A percentile compares a stretch with the other conserved stretches of the same genome.
phyloP scores from a whole-genome alignment of 2,888 invertebrate species.

The Mythimna albipuncta region DNA sequence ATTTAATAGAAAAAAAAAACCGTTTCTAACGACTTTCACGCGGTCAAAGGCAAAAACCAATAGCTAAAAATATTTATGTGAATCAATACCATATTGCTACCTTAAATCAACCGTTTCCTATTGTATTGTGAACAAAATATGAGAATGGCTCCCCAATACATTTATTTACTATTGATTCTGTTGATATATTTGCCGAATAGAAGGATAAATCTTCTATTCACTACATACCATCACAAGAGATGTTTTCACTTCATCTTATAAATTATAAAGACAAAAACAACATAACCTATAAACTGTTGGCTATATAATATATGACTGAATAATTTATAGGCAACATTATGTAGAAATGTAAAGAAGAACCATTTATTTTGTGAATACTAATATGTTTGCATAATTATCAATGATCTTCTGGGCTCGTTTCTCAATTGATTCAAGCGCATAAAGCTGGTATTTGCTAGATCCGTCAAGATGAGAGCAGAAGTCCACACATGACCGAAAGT shows the following conservation, averaged over 20 bases:
- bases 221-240: constrained; percentile 8
- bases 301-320: constrained; percentile 42
- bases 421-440: too few relatives aligned
- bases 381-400: too few relatives aligned
- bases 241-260: constrained; percentile 29
- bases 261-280: constrained; percentile 48
- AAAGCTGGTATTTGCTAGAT: too few relatives aligned
- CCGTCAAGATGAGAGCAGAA: too few relatives aligned
- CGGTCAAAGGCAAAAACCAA: background rate
- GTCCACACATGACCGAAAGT: too few relatives aligned
- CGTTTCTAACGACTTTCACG: background rate
- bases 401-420: too few relatives aligned
- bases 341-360: constrained; percentile 20
- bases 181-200: constrained; percentile 7
- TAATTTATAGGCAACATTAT: constrained; percentile 25
- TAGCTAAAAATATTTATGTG: background rate
- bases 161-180: constrained; percentile 7
- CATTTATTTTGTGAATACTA: background rate
- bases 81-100: background rate
- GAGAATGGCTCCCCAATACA: constrained; percentile 19
- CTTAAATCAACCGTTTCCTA: constrained; percentile 25
- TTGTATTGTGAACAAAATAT: constrained; percentile 12
- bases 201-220: constrained; percentile 11
- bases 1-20: too few relatives aligned
- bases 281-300: constrained; percentile 32